A percentile compares a stretch with the other conserved stretches of the same genome.
These are phyloP conservation scores for Corvus moneduloides DNA, from an alignment of 2,113 vertebrate genomes.

Conservation along the genomic window DNA sequence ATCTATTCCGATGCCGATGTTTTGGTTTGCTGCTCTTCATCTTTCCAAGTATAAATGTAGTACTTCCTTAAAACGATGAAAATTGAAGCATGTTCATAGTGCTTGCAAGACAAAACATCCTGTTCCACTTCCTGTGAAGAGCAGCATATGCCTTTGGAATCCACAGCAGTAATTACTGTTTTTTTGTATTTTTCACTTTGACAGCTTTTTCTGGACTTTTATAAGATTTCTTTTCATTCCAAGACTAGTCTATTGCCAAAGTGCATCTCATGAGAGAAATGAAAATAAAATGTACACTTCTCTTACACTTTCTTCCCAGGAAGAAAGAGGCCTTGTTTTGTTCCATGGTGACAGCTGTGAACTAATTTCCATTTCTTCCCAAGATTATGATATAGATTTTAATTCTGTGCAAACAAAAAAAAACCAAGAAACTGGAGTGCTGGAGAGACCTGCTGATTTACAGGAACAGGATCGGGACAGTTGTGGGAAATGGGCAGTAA, in stretches of 20 bases:
- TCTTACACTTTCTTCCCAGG: not conserved
- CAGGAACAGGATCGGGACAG: not conserved
- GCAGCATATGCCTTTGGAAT: not conserved
- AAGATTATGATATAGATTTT: not conserved
- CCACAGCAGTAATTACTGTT: not conserved
- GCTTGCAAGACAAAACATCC: constrained; percentile 9
- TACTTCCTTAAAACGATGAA: not conserved
- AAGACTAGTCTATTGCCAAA: not conserved
- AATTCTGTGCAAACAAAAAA: not conserved
- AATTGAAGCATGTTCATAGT: not conserved
- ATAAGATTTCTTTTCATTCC: not conserved
- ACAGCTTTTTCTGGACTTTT: constrained; percentile 13
- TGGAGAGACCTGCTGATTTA: not conserved
- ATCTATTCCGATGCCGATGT: not conserved
- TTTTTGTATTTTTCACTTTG: not conserved
- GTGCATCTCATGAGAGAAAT: not conserved
- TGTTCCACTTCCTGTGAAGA: not conserved
- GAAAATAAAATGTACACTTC: not conserved
- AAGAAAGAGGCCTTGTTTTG: not conserved
- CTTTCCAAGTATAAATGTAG: not conserved
- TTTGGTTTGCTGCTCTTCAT: not conserved
- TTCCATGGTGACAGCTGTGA: not conserved
- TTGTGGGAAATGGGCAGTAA: not conserved
- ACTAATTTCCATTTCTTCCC: not conserved
- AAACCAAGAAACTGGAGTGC: not conserved